Percentiles rank a stretch among this genome's conserved stretches.
These are phyloP conservation scores for Ctena decussata DNA, from an alignment of 2,888 invertebrate genomes.

Conservation along the genomic window DNA sequence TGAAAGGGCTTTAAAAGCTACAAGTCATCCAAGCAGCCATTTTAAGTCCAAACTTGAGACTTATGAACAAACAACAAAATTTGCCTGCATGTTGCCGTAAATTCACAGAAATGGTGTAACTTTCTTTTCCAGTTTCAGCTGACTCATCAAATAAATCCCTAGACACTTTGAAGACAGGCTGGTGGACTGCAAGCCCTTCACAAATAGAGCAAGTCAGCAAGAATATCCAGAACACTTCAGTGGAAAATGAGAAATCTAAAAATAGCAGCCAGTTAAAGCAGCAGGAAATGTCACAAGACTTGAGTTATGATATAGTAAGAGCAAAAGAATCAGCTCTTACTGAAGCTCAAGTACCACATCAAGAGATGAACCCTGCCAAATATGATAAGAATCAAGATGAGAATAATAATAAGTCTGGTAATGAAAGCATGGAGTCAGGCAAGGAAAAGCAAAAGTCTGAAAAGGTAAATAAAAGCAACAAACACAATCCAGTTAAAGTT, in stretches of 20 bases:
- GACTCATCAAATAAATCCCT: background rate
- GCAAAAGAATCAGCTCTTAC: too few species aligned
- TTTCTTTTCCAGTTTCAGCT: background rate
- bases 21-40: too few species aligned
- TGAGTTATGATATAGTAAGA: too few species aligned
- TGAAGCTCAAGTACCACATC: too few species aligned
- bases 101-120: too few species aligned
- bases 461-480: background rate
- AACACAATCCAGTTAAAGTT: background rate
- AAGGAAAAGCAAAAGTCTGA: background rate
- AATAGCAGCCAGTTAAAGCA: background rate
- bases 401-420: background rate
- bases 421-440: background rate
- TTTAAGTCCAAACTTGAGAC: too few species aligned
- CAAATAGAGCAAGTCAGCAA: slow-evolving; percentile 55
- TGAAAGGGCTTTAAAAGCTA: too few species aligned
- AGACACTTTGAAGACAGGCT: slow-evolving; percentile 52
- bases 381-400: too few species aligned
- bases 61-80: too few species aligned
- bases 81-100: too few species aligned
- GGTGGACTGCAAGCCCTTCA: slow-evolving; percentile 71
- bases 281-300: background rate
- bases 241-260: background rate
- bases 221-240: slow-evolving; percentile 7
- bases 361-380: too few species aligned